phyloP scores from a whole-genome alignment of 1,140 invertebrate genomes.

The Hirudo medicinalis region DNA sequence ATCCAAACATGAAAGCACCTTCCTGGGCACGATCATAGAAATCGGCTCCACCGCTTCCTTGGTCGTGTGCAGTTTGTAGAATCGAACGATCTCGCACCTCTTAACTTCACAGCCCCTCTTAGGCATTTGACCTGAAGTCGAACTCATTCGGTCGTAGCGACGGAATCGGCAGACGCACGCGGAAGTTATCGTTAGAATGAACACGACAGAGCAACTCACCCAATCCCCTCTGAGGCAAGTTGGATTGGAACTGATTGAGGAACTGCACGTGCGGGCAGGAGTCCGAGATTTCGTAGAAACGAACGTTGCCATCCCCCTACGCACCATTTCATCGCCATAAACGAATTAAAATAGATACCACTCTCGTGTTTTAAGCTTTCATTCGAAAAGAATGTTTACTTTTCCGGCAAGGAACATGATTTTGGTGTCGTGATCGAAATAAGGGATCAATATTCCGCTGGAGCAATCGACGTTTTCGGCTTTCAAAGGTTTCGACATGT shows the following conservation, averaged over 20 bases:
- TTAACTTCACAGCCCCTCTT: constrained; percentile 73
- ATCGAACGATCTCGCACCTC: constrained; percentile 72
- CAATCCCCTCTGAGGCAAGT: constrained; percentile 82
- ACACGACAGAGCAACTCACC: constrained; percentile 41
- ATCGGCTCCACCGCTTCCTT: constrained; percentile 74
- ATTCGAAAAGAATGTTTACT: constrained; percentile 43
- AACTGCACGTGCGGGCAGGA: constrained; percentile 73
- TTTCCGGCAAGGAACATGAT: constrained; percentile 91
- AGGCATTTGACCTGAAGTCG: constrained; percentile 57
- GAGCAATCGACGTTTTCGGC: constrained; percentile 76
- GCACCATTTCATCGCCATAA: constrained; percentile 25
- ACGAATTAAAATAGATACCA: neutral
- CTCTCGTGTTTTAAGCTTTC: neutral
- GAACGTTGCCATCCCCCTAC: constrained; percentile 80
- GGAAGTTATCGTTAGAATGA: neutral
- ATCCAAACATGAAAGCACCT: constrained; percentile 40
- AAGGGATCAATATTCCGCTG: constrained; percentile 80
- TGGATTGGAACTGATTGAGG: constrained; percentile 79
- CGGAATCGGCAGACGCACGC: neutral
- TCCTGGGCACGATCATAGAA: constrained; percentile 83
- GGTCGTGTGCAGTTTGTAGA: constrained; percentile 80
- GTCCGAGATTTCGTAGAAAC: constrained; percentile 81
- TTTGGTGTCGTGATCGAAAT: constrained; percentile 79
- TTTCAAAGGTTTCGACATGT: constrained; percentile 58
- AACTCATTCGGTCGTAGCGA: no score